phyloP scores from a whole-genome alignment of 2,113 vertebrate species.

The Turdus rufiventris region DNA sequence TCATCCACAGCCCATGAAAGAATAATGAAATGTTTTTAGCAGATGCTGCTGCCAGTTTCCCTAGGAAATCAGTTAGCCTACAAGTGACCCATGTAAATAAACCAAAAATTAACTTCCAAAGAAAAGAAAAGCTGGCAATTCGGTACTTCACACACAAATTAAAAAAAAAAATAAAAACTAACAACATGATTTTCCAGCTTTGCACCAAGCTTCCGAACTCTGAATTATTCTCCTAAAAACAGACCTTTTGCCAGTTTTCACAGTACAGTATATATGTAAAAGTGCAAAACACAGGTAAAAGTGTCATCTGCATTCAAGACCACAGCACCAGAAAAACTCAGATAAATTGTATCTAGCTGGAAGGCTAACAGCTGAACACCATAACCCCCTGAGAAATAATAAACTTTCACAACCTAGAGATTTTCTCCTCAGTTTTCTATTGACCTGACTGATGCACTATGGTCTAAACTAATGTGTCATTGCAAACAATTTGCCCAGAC shows the following conservation, averaged over 20 bases:
- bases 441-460: background rate
- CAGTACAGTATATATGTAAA: background rate
- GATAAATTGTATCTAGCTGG: background rate
- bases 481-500: background rate
- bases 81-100: background rate
- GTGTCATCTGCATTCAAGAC: background rate
- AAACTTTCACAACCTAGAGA: background rate
- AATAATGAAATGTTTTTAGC: background rate
- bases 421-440: background rate
- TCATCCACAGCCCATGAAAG: background rate
- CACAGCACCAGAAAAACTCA: background rate
- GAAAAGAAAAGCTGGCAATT: background rate
- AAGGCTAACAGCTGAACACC: background rate
- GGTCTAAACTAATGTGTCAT: background rate
- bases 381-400: background rate
- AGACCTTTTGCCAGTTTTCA: background rate
- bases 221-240: background rate
- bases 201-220: background rate
- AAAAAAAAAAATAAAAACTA: background rate
- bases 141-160: background rate
- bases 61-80: conserved; percentile 4
- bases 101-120: background rate
- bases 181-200: background rate
- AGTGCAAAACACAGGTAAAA: background rate
- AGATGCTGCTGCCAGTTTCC: background rate